A percentile compares a stretch with the other conserved stretches of the same genome.
These are phyloP conservation scores for Silurus glanis DNA, from an alignment of 2,113 vertebrate genomes.

Conservation along the genomic window DNA sequence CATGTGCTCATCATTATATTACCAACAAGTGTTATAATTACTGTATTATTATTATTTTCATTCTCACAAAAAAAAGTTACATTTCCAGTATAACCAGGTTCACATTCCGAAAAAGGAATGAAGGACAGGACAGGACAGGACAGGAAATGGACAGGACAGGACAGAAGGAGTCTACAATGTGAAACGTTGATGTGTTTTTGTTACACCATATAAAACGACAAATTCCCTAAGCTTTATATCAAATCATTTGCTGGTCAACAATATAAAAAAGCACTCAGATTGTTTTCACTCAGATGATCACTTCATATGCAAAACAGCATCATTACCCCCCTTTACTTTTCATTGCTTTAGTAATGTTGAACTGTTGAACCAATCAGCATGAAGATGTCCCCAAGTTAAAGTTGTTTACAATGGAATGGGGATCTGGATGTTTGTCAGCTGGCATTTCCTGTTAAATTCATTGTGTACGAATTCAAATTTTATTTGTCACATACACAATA, in stretches of 20 bases:
- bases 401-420: conserved; percentile 28
- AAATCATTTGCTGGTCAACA: conserved; percentile 22
- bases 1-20: not conserved
- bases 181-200: not conserved
- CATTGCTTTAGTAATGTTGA: conserved; percentile 5
- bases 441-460: conserved; percentile 25
- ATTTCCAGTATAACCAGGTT: not conserved
- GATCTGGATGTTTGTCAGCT: conserved; percentile 35
- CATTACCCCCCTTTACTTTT: conserved; percentile 20
- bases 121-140: no score
- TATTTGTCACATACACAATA: no score
- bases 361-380: conserved; percentile 12
- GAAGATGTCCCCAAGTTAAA: conserved; percentile 23
- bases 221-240: conserved; percentile 6
- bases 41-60: not conserved
- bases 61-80: not conserved
- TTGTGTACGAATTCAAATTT: not conserved
- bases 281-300: not conserved
- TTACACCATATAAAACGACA: not conserved
- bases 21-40: not conserved
- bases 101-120: not conserved
- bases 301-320: not conserved
- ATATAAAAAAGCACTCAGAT: not conserved
- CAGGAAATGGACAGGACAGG: no score
- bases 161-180: not conserved